Base-by-base conservation (phyloP, 1,140 invertebrate species). In the Atta cephalotes region DNA sequence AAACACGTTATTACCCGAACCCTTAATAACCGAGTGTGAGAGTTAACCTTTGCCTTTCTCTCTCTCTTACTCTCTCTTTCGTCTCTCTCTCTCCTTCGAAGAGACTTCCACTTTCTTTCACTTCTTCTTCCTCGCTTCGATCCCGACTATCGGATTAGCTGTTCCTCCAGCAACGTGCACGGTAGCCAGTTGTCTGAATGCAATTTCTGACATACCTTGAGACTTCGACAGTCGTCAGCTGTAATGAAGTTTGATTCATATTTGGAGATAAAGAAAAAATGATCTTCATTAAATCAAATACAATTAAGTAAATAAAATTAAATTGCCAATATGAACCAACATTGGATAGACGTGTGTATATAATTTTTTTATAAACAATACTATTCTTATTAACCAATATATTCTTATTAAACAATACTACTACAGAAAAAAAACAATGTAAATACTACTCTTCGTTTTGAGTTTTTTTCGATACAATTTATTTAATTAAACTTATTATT, bases 1-100 rank as follows among this genome's bases (percentile, higher is more conserved):
- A 89, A 90, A 92, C 89, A 88, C 91, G 86, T 93, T 92, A 92
- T 92, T 92, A 92, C 87, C 71, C 66, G 86, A 90, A 92, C 85
- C 89, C 87, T 89, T 91, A 91, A 93, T 92, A 90, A 92, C 87
- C 86, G 70, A 62, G 74, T 70, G 39, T 70, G 58, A 62, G 62
- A 88, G 70, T 87, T 68, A 71, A 71, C 84, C 84, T 85, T 31
- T 86, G 49, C 87, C 76, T 88, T 21, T 45, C 31, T 86, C 10
- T 72, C 25, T 72, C 65, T 68, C 28, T 86, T 51, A 56, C 49
- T 66, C 51, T 65, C 62, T 56, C 66, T 85, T 28, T 66, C 31
- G 0, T 39, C 7, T 39, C 63, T 66, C 3, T 85, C 35, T 72
- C 35, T 56, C 4, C 16, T n/a, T 25, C 31, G 28, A 53, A 12